Evolutionary conservation across 2,888 invertebrate genomes (phyloP), one percentile per base, ranked within the genome.

Genomic region (Smittia aterrima): DNA sequence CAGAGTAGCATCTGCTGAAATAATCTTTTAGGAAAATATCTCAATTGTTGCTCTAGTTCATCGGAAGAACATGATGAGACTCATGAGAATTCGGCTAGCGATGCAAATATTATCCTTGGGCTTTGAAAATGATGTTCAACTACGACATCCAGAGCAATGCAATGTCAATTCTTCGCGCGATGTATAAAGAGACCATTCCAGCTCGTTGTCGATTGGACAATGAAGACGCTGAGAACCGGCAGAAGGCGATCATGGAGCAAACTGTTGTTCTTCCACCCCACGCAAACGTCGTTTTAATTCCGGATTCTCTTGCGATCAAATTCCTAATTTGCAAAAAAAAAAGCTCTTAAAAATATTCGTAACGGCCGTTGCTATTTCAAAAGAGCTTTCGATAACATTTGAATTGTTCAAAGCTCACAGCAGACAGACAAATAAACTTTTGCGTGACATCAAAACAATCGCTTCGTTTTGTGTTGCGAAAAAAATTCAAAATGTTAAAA

Each of bases 91-190:
- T 25, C n/a, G 27, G 22, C 62, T 32, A 13, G 58, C 24, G 75
- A 74, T 74, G 47, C 58, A 11, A 62, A 27, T 54, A 79, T 25
- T 90, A 87, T 81, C 89, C 90, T 0, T 81, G 94, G 76, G 95
- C 95, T 4, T 84, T 95, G 18, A 95, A 95, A 84, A 92, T 95
- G 89, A 92, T 95, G 91, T 95, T 94, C 79, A 95, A 95, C 82
- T 95, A 94, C 79, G 91, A 92, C 77, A 90, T 91, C 1, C 92
- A 92, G 80, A 92, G 92, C 18, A 92, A 91, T 81, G 90, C 93
- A 0, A 84, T 87, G 77, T 86, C 90, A 18, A 92, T 95, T 77
- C 82, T 92, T 77, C 85, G 87, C 72, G 90, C 90, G 3, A 93
- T 95, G 92, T 88, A 90, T 78, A 87, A 89, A 76, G 95, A 95